Percentiles rank a stretch among this genome's conserved stretches.
phyloP scores from a whole-genome alignment of 2,113 vertebrate species.

The Corythornis madagascariensis region DNA sequence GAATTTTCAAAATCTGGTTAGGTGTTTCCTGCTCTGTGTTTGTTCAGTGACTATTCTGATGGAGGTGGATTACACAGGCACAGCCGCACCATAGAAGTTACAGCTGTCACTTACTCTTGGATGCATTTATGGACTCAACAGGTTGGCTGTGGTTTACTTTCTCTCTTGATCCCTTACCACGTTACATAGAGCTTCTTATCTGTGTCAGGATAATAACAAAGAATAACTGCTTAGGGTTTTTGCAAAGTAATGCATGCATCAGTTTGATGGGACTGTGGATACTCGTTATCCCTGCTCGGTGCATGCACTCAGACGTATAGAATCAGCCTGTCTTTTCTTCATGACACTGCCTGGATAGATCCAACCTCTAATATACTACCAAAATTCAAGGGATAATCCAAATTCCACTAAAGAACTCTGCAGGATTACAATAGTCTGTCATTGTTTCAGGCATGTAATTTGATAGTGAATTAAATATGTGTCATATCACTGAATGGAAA shows the following conservation, averaged over 20 bases:
- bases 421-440: background rate
- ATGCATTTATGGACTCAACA: background rate
- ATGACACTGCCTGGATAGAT: background rate
- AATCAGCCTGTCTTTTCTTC: background rate
- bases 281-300: background rate
- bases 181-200: background rate
- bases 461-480: background rate
- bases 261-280: background rate
- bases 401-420: background rate
- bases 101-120: background rate
- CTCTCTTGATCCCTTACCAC: background rate
- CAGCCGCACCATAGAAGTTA: background rate
- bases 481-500: background rate
- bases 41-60: background rate
- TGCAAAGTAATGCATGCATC: background rate
- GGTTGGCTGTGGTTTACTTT: background rate
- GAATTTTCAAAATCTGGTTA: background rate
- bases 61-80: background rate
- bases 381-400: background rate
- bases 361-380: background rate
- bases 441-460: background rate
- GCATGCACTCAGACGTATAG: background rate
- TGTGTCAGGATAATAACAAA: background rate
- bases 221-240: background rate
- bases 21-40: background rate